A percentile compares a stretch with the other conserved stretches of the same genome.
phyloP scores from a whole-genome alignment of 2,888 invertebrate genomes.

The Lacanobia oleracea region DNA sequence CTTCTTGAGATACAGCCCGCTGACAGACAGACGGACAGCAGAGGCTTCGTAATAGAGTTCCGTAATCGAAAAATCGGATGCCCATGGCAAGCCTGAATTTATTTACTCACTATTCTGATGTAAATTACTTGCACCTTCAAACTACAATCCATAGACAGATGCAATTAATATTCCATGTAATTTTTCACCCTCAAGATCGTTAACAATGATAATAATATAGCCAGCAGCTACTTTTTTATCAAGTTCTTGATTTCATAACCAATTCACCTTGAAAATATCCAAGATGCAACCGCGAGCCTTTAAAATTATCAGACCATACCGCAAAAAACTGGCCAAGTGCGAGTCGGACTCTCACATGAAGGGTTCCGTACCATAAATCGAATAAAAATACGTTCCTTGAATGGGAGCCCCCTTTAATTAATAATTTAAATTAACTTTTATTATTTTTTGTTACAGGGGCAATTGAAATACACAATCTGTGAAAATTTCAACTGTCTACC shows the following conservation, averaged over 20 bases:
- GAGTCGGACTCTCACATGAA: too few species aligned
- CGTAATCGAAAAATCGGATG: neutral
- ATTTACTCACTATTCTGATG: neutral
- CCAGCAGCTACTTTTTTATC: neutral
- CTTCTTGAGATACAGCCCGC: too few species aligned
- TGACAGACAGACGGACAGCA: too few species aligned
- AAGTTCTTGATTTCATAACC: neutral
- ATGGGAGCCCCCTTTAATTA: too few species aligned
- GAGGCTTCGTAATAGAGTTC: too few species aligned
- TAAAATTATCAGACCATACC: constrained; percentile 9
- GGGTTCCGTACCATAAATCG: too few species aligned
- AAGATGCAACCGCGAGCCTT: constrained; percentile 9
- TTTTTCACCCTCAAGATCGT: neutral
- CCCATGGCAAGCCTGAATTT: neutral
- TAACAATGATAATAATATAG: neutral
- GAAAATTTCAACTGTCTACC: too few species aligned
- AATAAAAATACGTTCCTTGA: too few species aligned
- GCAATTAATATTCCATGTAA: neutral
- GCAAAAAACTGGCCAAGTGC: neutral
- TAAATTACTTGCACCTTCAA: neutral
- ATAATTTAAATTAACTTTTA: too few species aligned
- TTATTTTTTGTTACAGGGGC: too few species aligned
- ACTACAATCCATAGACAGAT: neutral
- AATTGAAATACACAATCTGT: too few species aligned
- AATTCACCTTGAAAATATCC: constrained; percentile 17